Percentiles rank a stretch among this genome's conserved stretches.
Evolutionary conservation across 2,113 vertebrate genomes (phyloP).

Genomic region (Aix galericulata): DNA sequence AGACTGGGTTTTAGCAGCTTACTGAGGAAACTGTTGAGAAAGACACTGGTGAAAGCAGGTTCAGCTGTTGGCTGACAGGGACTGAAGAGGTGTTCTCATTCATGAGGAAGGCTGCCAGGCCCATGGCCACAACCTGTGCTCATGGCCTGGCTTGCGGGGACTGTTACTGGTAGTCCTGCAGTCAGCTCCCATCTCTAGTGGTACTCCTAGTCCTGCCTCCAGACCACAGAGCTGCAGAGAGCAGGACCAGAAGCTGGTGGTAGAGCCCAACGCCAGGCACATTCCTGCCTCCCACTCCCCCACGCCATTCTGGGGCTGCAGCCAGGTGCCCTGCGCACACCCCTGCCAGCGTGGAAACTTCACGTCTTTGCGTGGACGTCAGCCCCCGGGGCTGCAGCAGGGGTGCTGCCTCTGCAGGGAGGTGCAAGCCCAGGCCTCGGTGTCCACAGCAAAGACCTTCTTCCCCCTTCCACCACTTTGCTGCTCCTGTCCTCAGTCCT

Average conservation of each 20-base stretch:
- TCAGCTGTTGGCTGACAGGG: rapidly evolving
- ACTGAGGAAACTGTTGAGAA: background rate
- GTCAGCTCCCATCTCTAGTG: too few relatives aligned
- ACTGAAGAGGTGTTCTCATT: rapidly evolving
- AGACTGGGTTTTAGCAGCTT: background rate
- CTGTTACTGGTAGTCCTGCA: too few relatives aligned
- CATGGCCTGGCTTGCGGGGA: rapidly evolving
- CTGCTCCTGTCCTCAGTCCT: background rate
- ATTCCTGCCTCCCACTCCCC: too few relatives aligned
- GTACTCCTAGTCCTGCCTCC: too few relatives aligned
- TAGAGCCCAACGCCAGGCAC: too few relatives aligned
- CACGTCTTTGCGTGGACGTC: background rate
- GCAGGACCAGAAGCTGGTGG: too few relatives aligned
- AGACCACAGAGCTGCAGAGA: too few relatives aligned
- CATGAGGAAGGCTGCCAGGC: background rate
- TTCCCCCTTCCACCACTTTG: background rate
- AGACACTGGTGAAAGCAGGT: background rate
- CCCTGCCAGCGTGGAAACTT: background rate
- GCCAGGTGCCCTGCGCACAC: too few relatives aligned
- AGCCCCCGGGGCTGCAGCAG: background rate
- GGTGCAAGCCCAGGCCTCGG: background rate
- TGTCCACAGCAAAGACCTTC: too few relatives aligned
- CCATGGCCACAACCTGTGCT: rapidly evolving
- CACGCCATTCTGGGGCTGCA: too few relatives aligned
- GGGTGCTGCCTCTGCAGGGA: background rate